Base-by-base conservation (phyloP, 1,140 invertebrate species). In the Camponotus floridanus region DNA sequence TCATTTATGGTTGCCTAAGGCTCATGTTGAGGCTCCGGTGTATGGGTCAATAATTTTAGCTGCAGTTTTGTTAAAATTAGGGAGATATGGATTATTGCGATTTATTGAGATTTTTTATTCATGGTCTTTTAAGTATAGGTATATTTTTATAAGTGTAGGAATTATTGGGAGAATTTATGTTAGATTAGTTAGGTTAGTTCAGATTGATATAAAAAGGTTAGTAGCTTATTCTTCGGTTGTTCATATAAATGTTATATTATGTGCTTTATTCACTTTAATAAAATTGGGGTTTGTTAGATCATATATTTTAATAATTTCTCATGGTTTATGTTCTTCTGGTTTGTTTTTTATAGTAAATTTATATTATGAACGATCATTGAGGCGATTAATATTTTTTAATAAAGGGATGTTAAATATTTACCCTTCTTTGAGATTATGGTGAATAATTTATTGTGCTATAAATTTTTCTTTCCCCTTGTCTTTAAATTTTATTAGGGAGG, bases 261-360 rank as follows among this genome's bases (percentile, higher is more conserved):
- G 26, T 15, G 2, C 6, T 2, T 3, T 76, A 55, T 26, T 76
- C 45, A 85, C 33, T 13, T 42, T 76, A 42, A n/a, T 13, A 31
- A 57, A 67, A 15, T 67, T 87, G 62, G 73, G 64, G n/a, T 36
- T 95, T 87, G 84, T 95, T 80, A 94, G 94, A 94, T 1, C 45
- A 0, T 48, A 48, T 39, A 67, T 95, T 86, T 95, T 97, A 95
- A 97, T 97, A 95, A 93, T 97, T 94, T 94, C 94, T 87, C 96
- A 97, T 96, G 96, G 96, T 3, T 87, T 96, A 88, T 96, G 95
- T 96, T 97, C 96, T 76, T 97, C 96, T 3, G 96, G 95, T 0
- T 94, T 97, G 95, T 97, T 97, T 96, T 96, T 95, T 96, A 95
- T 97, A 93, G 95, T 96, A 45, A 96, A 96, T 96, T 94, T 96